Conservation (phyloP, 1,140 invertebrate species). For the Heliconius himera region DNA sequence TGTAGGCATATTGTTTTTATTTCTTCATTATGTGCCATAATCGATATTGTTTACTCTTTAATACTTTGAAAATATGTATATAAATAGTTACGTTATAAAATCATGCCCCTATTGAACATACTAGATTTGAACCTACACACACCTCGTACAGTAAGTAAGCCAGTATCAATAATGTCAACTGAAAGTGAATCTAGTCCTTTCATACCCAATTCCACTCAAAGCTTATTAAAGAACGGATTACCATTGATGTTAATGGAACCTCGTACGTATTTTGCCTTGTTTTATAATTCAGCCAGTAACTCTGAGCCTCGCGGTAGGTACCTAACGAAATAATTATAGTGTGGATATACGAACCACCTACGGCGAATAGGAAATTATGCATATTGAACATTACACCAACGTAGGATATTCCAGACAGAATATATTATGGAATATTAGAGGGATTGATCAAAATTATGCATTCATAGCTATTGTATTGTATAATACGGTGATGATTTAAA, state of each 20-base stretch:
- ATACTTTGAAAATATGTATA: too few species aligned
- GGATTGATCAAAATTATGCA: not conserved
- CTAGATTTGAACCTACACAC: too few species aligned
- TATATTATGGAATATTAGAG: not conserved
- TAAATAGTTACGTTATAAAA: too few species aligned
- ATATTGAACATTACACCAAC: constrained; percentile 15
- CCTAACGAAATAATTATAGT: too few species aligned
- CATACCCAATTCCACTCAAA: not conserved
- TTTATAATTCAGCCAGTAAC: constrained; percentile 18
- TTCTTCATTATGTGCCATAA: too few species aligned
- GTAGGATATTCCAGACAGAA: not conserved
- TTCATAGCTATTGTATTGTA: not conserved
- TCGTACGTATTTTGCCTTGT: constrained; percentile 27
- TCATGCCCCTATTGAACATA: too few species aligned
- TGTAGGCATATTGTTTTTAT: too few species aligned
- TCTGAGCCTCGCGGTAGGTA: too few species aligned
- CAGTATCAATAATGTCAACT: too few species aligned
- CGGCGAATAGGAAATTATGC: constrained; percentile 19
- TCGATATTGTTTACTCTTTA: too few species aligned
- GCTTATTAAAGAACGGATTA: constrained; percentile 18
- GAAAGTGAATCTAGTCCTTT: not conserved
- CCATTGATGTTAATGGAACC: constrained; percentile 25
- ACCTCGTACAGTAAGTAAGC: too few species aligned
- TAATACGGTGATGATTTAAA: not conserved
- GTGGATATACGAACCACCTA: too few species aligned